A percentile compares a stretch with the other conserved stretches of the same genome.
Evolutionary conservation across 2,888 invertebrate species (phyloP).

Genomic region (Holacanthella duospinosa): DNA sequence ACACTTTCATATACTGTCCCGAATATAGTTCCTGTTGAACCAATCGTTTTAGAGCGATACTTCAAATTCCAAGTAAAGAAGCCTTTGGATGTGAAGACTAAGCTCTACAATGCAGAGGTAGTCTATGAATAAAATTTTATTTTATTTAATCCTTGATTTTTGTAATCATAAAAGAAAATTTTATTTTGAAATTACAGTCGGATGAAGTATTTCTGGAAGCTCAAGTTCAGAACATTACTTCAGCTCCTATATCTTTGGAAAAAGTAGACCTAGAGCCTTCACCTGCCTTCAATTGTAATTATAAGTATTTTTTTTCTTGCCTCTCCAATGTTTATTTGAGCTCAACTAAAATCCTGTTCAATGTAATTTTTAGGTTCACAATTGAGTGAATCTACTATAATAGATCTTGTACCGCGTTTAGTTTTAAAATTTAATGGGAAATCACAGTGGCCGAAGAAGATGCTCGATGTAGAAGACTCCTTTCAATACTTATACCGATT

Average conservation of each 20-base stretch:
- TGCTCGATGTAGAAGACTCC: conserved; percentile 75
- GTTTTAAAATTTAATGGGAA: no score
- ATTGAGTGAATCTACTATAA: neutral
- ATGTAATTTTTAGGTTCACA: neutral
- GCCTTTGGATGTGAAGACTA: conserved; percentile 95
- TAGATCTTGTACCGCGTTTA: no score
- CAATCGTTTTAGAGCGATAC: conserved; percentile 84
- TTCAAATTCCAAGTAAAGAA: conserved; percentile 97
- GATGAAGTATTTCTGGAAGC: conserved; percentile 63
- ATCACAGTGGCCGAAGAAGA: conserved; percentile 41
- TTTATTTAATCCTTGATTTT: neutral
- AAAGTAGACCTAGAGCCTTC: conserved; percentile 89
- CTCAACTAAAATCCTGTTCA: no score
- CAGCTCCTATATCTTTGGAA: conserved; percentile 83
- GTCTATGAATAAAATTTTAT: conserved; percentile 10
- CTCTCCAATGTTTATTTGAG: neutral
- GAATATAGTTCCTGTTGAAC: conserved; percentile 42
- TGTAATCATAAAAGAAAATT: neutral
- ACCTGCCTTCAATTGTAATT: conserved; percentile 63
- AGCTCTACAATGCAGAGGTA: conserved; percentile 88
- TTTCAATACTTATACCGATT: conserved; percentile 92
- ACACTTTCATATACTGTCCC: conserved; percentile 71
- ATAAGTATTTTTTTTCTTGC: neutral
- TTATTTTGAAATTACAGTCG: conserved; percentile 45
- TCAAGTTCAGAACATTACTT: conserved; percentile 85